Evolutionary conservation across 2,888 invertebrate species (phyloP).

Genomic region (Lasioglossum zephyrum): DNA sequence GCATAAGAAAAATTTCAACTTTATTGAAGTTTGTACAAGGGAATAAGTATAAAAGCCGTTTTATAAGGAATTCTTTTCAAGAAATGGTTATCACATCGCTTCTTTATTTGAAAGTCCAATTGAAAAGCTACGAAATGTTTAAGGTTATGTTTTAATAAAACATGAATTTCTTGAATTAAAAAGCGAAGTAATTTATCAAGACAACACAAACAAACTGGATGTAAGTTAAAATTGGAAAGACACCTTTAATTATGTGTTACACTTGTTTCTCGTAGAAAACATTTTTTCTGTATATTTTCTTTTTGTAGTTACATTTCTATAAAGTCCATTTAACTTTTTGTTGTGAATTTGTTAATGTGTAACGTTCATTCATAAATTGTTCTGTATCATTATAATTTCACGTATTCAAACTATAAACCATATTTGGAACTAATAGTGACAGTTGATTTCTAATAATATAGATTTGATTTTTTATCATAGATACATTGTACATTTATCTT

Average conservation of each 20-base stretch:
- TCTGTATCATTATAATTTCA: not conserved
- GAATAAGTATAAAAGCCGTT: conserved; percentile 19
- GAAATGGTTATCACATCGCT: conserved; percentile 46
- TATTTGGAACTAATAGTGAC: not conserved
- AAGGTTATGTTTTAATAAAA: conserved; percentile 68
- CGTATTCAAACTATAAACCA: not conserved
- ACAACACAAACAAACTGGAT: conserved; percentile 45
- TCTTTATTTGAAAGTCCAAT: conserved; percentile 44
- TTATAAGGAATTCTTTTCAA: conserved; percentile 29
- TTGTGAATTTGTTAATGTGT: not conserved
- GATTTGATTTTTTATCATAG: conserved; percentile 1
- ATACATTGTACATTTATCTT: not conserved
- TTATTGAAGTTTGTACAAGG: conserved; percentile 7
- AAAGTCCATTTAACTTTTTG: not conserved
- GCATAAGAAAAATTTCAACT: conserved; percentile 31
- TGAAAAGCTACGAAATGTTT: conserved; percentile 47
- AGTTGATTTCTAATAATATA: not conserved
- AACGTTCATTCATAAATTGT: conserved; percentile 12
- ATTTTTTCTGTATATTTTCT: conserved; percentile 33
- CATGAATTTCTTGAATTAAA: conserved; percentile 48
- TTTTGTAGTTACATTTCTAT: not conserved
- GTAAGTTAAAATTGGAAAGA: conserved; percentile 45
- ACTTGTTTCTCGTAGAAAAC: not conserved
- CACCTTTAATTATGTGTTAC: not conserved
- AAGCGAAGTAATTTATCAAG: conserved; percentile 22